phyloP scores from a whole-genome alignment of 2,797 vertebrate genomes.

The Eupleurogrammus muticus region DNA sequence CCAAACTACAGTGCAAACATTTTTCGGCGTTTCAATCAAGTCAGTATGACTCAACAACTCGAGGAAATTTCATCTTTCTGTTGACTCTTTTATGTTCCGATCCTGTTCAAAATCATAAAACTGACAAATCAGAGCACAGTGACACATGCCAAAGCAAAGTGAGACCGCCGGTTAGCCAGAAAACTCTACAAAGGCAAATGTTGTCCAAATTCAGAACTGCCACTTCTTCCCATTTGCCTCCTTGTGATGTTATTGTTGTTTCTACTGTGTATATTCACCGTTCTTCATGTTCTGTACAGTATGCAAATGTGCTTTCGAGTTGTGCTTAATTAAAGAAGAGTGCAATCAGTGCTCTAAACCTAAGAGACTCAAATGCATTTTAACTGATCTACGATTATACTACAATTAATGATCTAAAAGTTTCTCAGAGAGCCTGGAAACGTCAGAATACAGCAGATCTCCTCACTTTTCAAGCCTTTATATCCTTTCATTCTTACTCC shows the following conservation, averaged over 20 bases:
- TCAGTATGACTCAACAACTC: conserved; percentile 68
- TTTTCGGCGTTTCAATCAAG: conserved; percentile 59
- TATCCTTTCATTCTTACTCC: neutral
- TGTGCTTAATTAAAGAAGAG: conserved; percentile 81
- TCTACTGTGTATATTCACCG: conserved; percentile 4
- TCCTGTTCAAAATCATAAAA: conserved; percentile 43
- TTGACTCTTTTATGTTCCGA: conserved; percentile 24
- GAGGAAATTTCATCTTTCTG: conserved; percentile 34
- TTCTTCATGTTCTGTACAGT: conserved; percentile 4
- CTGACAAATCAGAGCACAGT: conserved; percentile 41
- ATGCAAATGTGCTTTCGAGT: conserved; percentile 78
- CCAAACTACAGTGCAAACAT: conserved; percentile 62
- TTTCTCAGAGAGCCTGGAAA: conserved; percentile 49
- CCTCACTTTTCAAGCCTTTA: neutral
- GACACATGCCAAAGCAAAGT: conserved; percentile 73
- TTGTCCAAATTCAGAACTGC: conserved; percentile 2
- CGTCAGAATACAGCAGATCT: conserved; percentile 36
- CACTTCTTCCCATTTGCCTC: neutral
- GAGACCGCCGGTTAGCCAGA: conserved; percentile 40
- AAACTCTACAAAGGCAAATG: conserved; percentile 15
- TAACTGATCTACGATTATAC: conserved; percentile 64
- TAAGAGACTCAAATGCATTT: conserved; percentile 53
- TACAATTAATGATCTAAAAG: conserved; percentile 43
- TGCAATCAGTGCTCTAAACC: conserved; percentile 70
- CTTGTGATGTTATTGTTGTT: conserved; percentile 15